Evolutionary conservation across 2,113 vertebrate species (phyloP).

Genomic region (Cynopterus brachyotis): DNA sequence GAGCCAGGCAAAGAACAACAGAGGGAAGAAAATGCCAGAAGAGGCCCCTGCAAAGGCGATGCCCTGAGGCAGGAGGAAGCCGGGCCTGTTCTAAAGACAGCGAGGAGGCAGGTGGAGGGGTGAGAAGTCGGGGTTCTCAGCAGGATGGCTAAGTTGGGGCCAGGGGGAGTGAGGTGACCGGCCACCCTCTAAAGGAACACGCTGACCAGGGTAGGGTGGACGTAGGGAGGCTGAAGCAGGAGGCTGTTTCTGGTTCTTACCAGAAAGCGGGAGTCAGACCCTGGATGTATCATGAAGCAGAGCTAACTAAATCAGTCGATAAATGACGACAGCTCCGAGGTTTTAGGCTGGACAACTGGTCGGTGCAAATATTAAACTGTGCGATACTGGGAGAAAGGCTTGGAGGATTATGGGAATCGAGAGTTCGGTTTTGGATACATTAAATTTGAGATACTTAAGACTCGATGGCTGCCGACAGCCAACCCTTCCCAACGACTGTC

Average conservation of each 20-base stretch:
- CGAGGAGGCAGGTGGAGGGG: not conserved
- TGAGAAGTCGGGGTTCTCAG: not conserved
- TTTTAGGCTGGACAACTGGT: not conserved
- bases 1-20: not conserved
- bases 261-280: not conserved
- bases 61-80: not conserved
- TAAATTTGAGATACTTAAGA: not conserved
- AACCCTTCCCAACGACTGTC: not conserved
- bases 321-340: not conserved
- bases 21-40: not conserved
- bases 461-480: not conserved
- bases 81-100: not conserved
- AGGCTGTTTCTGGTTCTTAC: not conserved
- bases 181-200: not conserved
- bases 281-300: not conserved
- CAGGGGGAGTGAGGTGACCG: not conserved
- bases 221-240: too few species aligned
- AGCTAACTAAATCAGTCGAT: not conserved
- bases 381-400: not conserved
- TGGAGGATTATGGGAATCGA: not conserved
- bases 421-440: not conserved
- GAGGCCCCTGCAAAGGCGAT: not conserved
- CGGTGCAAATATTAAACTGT: not conserved
- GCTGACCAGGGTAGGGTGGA: accelerated
- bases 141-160: accelerated